Base-by-base conservation (phyloP, 2,888 invertebrate genomes). In the Dolomedes plantarius region DNA sequence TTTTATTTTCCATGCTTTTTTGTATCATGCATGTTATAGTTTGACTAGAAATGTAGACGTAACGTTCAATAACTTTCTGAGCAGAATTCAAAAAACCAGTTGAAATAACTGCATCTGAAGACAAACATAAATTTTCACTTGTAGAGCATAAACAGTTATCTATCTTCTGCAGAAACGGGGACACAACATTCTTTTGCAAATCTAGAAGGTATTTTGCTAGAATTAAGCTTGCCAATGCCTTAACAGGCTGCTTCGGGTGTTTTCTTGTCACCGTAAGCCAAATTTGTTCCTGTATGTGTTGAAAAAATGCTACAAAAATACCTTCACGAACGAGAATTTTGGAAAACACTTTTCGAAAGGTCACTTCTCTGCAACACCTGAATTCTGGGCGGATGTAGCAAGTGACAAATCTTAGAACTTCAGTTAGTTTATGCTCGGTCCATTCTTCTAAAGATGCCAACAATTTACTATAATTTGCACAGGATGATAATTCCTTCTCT, bases 341-440 rank as follows among this genome's bases (percentile, higher is more conserved):
- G 13, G 56, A 73, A 62, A 85, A 85, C 1, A 50, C 9, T 41
- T 72, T 77, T n/a, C 77, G 28, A 27, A 85, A 85, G 0, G 39
- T 39, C 5, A n/a, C 13, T 36, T 85, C 67, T 36, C 77, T 27
- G 28, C 72, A 71, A 62, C 41, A 68, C 28, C 56, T 77, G 3
- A 73, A 39, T 46, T 85, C 83, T n/a, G 77, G 83, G 0, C 28
- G 19, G 0, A 85, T 56, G 7, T 56, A 85, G 0, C 36, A 73
- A 36, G 9, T 16, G 13, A 73, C 28, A n/a, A 29, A 27, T 0
- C 9, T 5, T 23, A 56, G 23, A 5, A 23, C 16, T 3, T 7
- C 5, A 16, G 2, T 16, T 16, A 56, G 2, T 23, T 56, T 23
- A 1, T 23, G 19, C 16, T 56, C 23, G 1, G 16, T 23, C 19